Evolutionary conservation across 2,888 invertebrate species (phyloP).

Genomic region (Papilio protenor): DNA sequence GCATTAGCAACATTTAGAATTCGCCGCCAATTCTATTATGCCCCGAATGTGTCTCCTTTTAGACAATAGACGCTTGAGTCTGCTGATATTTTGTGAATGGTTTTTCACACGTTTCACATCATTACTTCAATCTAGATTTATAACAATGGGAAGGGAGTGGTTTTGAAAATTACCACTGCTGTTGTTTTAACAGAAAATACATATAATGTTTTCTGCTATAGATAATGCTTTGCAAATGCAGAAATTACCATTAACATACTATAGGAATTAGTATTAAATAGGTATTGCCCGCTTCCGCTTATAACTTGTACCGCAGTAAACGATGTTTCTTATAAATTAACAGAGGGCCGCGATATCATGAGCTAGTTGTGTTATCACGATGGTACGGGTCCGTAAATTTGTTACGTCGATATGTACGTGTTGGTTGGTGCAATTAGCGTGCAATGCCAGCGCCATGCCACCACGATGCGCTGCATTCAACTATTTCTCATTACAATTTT

Average conservation of each 20-base stretch:
- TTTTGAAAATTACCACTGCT: neutral
- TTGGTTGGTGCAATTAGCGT: slow-evolving; percentile 29
- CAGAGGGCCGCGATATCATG: slow-evolving; percentile 30
- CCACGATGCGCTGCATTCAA: slow-evolving; percentile 10
- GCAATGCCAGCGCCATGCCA: neutral
- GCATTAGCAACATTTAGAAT: slow-evolving; percentile 28
- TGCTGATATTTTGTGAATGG: slow-evolving; percentile 12
- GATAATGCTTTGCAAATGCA: neutral
- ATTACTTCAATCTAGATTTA: neutral
- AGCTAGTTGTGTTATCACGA: slow-evolving; percentile 41
- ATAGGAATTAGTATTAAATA: neutral
- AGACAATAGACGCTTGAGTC: slow-evolving; percentile 26
- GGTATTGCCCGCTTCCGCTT: slow-evolving; percentile 2
- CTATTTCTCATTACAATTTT: slow-evolving; percentile 6
- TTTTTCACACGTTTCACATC: slow-evolving; percentile 11
- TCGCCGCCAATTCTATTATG: slow-evolving; percentile 38
- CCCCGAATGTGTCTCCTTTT: slow-evolving; percentile 16
- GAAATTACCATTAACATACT: neutral
- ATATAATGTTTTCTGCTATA: neutral
- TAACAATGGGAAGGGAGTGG: neutral
- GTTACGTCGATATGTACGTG: slow-evolving; percentile 19
- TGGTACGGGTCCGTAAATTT: slow-evolving; percentile 24
- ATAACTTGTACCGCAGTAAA: neutral
- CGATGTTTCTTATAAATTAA: slow-evolving; percentile 40
- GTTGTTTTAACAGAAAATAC: neutral